Evolutionary conservation across 2,113 vertebrate genomes (phyloP).

Genomic region (Pao palembangensis): DNA sequence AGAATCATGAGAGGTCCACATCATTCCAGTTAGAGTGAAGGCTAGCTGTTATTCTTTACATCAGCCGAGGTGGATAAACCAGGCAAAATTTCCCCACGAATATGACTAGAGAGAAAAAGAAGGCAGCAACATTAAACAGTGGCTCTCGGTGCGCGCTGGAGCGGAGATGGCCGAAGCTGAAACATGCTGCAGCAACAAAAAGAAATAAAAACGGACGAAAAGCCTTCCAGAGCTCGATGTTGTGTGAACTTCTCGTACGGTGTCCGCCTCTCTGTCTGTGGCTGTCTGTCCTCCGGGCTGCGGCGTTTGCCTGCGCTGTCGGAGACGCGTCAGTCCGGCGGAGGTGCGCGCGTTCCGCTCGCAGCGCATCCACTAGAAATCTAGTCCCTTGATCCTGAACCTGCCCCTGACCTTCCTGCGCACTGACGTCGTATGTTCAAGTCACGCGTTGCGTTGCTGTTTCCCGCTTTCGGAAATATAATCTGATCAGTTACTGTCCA

Average conservation of each 20-base stretch:
- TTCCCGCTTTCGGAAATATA: no score
- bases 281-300: conserved; percentile 50
- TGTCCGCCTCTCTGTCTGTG: conserved; percentile 32
- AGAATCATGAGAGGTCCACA: conserved; percentile 77
- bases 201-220: conserved; percentile 1
- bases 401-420: conserved; percentile 11
- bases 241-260: neutral
- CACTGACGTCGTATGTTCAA: no score
- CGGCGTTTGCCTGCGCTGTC: conserved; percentile 45
- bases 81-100: conserved; percentile 29
- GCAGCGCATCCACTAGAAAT: conserved; percentile 37
- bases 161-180: conserved; percentile 46
- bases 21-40: conserved; percentile 59
- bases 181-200: conserved; percentile 64
- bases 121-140: conserved; percentile 51
- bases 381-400: conserved; percentile 16
- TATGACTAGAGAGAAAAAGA: neutral
- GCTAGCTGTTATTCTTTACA: conserved; percentile 37
- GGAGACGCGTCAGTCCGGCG: conserved; percentile 63
- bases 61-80: conserved; percentile 36
- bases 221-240: neutral
- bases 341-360: conserved; percentile 47
- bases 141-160: conserved; percentile 34
- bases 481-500: no score
- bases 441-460: no score